Base-by-base conservation (phyloP, 2,797 vertebrate species). In the Tragopan temminckii region DNA sequence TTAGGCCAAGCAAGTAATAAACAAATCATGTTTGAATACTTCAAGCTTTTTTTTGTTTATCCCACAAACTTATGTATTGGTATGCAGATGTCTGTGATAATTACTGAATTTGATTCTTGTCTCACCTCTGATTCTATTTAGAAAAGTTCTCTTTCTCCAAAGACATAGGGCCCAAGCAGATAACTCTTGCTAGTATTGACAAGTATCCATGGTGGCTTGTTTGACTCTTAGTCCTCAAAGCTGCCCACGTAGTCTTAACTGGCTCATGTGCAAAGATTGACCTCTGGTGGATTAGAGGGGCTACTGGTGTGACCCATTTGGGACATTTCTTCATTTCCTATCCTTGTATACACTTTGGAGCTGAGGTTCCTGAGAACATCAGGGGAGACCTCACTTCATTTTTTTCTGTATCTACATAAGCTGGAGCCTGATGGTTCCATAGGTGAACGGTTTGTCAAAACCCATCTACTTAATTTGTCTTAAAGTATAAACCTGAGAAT, bases 281-380 rank as follows among this genome's bases (percentile, higher is more conserved):
- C 66, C 61, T 87, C 79, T 90, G 88, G 81, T 90, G 79, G 75
- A 66, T 74, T 87, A 75, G 29, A 66, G 27, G 42, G 64, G 58
- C 66, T 85, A 52, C 58, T 67, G 53, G 55, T 87, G 64, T 62
- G 68, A 66, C 52, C 42, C 1, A 0, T 42, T 36, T 58, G 58
- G 45, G 11, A 13, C 68, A 8, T n/a, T 87, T 9, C 48, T 80
- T 6, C 21, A 9, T 31, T 40, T 78, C 42, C 46, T 46, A 1
- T 23, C 7, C 45, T n/a, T 42, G 50, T 46, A 5, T 12, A 14
- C 13, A 15, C 25, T 36, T 85, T 4, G 12, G 33, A 88, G 13
- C 18, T 62, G 74, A 79, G n/a, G 13, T 13, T 86, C 9, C 71
- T 19, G 19, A 46, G 11, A 35, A 8, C 11, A 17, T 4, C 14